A percentile compares a stretch with the other conserved stretches of the same genome.
Conservation (phyloP, 1,140 invertebrate genomes). For the Anastrepha ludens region DNA sequence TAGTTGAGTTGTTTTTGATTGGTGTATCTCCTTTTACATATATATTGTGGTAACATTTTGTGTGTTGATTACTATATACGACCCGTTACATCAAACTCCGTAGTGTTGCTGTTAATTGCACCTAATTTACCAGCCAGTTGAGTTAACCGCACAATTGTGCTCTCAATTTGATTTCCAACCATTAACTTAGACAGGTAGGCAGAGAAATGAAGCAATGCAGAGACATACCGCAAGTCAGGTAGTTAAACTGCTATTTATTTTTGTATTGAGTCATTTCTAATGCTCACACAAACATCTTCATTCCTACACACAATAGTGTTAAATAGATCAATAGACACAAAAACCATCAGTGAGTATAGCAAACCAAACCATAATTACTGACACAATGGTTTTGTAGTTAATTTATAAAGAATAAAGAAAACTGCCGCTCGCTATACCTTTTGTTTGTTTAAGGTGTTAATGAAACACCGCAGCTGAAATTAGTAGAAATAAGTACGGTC, state of each 20-base stretch:
- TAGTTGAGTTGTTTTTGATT: background rate
- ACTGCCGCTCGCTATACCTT: background rate
- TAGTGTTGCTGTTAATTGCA: constrained; percentile 41
- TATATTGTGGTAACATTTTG: background rate
- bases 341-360: background rate
- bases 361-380: constrained; percentile 13
- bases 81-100: constrained; percentile 5
- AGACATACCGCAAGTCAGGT: background rate
- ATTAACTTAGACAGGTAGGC: background rate
- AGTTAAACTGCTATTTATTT: background rate
- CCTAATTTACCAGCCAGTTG: constrained; percentile 29
- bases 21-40: background rate
- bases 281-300: background rate
- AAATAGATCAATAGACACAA: background rate
- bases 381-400: background rate
- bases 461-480: constrained; percentile 19
- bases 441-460: constrained; percentile 44
- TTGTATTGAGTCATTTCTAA: background rate
- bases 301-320: too few relatives aligned
- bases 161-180: constrained; percentile 28
- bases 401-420: constrained; percentile 23
- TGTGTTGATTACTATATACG: background rate
- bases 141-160: constrained; percentile 1
- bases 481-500: background rate
- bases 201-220: background rate